Base-by-base conservation (phyloP, 2,888 invertebrate species). In the Volucella zonaria region DNA sequence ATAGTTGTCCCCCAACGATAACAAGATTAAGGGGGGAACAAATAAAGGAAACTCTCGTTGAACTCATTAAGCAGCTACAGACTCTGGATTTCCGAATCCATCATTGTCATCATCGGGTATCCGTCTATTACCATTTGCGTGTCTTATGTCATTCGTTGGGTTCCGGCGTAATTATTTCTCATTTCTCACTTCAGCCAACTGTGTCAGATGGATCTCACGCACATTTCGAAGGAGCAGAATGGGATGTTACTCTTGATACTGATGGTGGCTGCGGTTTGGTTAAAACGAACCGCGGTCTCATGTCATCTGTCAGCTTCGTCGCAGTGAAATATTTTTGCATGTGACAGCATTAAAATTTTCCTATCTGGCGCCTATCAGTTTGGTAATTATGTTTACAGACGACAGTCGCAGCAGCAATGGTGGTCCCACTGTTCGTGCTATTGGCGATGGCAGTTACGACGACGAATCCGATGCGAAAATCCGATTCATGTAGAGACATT, bases 291-390 rank as follows among this genome's bases (percentile, higher is more conserved):
- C 77, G 47, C 71, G 62, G 66, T 85, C 59, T 62, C 71, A 67
- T 85, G 83, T 85, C 80, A 73, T 81, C 80, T 81, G 85, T 85
- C 85, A 85, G 79, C 70, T 79, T 59, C 64, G 83, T 58, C 83
- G 71, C 76, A 51, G 54, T 71, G 71, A 59, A 56, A 42, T 40
- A 76, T 64, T 75, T 80, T 80, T 76, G 85, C 80, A 71, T 80
- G 80, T 85, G 85, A 85, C 85, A 77, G 73, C 80, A 76, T 68
- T 77, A 58, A 76, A 80, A 81, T 85, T 64, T 64, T 71, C 68
- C 15, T 77, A 73, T 85, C 76, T 81, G 85, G 80, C 85, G 85
- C 85, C 85, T 81, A 80, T 80, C 85, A 85, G 45, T 51, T 85
- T 64, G 76, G 76, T 81, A 85, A 85, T 85, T 80, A 81, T 77